These are phyloP conservation scores for Orthonevra nobilis DNA, from an alignment of 2,888 invertebrate genomes.

Conservation along the genomic window DNA sequence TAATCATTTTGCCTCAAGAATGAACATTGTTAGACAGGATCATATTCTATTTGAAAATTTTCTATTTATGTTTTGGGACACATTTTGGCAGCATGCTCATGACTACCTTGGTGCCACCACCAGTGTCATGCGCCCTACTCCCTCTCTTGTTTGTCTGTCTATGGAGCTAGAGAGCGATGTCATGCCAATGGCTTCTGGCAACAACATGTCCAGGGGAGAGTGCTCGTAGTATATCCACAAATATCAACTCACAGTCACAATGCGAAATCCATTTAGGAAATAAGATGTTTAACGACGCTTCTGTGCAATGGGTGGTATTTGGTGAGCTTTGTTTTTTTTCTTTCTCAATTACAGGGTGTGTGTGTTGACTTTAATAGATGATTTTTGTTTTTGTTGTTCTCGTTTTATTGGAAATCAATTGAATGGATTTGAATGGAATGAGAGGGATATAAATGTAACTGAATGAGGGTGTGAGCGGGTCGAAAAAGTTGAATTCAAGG, in stretches of 20 bases:
- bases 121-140: constrained; percentile 58
- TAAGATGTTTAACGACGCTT: constrained; percentile 31
- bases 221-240: no score
- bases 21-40: background rate
- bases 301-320: background rate
- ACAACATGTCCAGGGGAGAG: background rate
- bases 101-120: constrained; percentile 27
- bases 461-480: constrained; percentile 33
- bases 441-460: constrained; percentile 25
- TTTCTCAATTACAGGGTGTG: background rate
- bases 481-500: background rate
- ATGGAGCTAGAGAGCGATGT: no score
- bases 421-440: constrained; percentile 59
- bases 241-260: constrained; percentile 29
- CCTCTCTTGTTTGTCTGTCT: constrained; percentile 3
- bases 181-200: constrained; percentile 6
- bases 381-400: constrained; percentile 12
- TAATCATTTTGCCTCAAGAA: background rate
- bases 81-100: no score
- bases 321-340: background rate
- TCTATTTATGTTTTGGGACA: constrained; percentile 19
- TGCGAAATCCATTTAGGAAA: constrained; percentile 42
- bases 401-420: constrained; percentile 65
- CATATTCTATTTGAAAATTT: background rate
- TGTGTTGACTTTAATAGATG: constrained; percentile 21